Conservation (phyloP, 2,888 invertebrate genomes). For the Palloptera scutellata region DNA sequence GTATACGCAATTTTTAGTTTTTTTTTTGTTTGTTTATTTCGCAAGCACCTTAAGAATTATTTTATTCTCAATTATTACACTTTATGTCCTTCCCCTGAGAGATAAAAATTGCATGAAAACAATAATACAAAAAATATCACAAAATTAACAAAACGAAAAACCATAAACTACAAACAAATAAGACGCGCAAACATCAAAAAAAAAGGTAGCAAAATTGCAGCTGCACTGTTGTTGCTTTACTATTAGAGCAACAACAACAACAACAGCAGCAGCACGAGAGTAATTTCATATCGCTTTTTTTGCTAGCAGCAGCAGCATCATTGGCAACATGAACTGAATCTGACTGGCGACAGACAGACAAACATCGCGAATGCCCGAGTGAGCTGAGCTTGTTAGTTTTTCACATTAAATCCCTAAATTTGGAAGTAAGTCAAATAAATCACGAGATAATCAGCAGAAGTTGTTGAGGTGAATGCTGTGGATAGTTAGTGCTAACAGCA, state of each 20-base stretch:
- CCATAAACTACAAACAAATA: no score
- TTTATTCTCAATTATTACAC: no score
- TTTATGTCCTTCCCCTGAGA: no score
- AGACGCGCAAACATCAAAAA: no score
- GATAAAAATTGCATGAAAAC: no score
- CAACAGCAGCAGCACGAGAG: conserved; percentile 1
- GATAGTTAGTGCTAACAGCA: conserved; percentile 28
- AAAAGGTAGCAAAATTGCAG: no score
- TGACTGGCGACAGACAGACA: neutral
- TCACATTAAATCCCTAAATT: conserved; percentile 44
- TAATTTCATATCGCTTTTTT: neutral
- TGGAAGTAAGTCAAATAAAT: conserved; percentile 45
- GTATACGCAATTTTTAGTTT: no score
- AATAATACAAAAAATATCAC: no score
- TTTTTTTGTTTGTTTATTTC: no score
- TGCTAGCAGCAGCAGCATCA: conserved; percentile 8
- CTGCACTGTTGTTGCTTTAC: conserved; percentile 1
- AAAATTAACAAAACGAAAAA: no score
- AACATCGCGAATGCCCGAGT: neutral
- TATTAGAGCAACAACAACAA: neutral
- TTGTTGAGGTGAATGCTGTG: conserved; percentile 19
- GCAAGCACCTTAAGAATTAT: no score
- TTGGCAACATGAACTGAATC: neutral
- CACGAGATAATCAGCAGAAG: conserved; percentile 43
- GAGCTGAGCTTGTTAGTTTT: conserved; percentile 42